Evolutionary conservation across 2,888 invertebrate genomes (phyloP), one percentile per base, ranked within the genome.

Genomic region (Mesochorus sp.): DNA sequence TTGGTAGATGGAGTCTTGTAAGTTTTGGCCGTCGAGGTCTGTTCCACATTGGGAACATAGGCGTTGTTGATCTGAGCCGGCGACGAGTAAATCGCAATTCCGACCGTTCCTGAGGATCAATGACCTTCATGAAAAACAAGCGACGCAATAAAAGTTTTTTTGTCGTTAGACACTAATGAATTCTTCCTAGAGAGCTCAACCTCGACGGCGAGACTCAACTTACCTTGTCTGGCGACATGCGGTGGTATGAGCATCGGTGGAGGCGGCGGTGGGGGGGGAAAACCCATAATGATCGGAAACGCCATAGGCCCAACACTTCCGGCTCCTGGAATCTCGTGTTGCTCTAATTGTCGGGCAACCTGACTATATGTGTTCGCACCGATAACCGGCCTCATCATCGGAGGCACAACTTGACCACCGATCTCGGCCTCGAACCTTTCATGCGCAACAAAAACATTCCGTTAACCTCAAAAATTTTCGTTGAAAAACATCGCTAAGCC

Each of bases 381-480:
- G 47, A 96, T 95, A 42, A 96, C 94, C 10, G 94, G 93, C 2
- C 94, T 92, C 66, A 91, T 91, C 73, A 92, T 92, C 8, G 92
- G 92, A 5, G 93, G 92, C 34, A 92, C 92, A 12, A 93, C 85
- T 37, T 93, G 92, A 10, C 94, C 94, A 0, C 96, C 95, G 84
- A 97, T 97, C 92, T 97, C 97, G 0, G 97, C 97, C 88, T 97
- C 97, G 88, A 97, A 97, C 86, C 97, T 96, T 83, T n/a, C 91
- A 91, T 47, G 39, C n/a, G n/a, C n/a, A n/a, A n/a, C 0, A 49
- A 24, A 42, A 5, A 21, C 37, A n/a, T n/a, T n/a, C n/a, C n/a
- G n/a, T n/a, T n/a, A 3, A 39, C 12, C 2, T 12, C 5, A 53
- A 47, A 19, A 28, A 12, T 49, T n/a, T 26, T 3, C 0, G 3